Evolutionary conservation across 2,888 invertebrate species (phyloP).

Genomic region (Steinernema hermaphroditum): DNA sequence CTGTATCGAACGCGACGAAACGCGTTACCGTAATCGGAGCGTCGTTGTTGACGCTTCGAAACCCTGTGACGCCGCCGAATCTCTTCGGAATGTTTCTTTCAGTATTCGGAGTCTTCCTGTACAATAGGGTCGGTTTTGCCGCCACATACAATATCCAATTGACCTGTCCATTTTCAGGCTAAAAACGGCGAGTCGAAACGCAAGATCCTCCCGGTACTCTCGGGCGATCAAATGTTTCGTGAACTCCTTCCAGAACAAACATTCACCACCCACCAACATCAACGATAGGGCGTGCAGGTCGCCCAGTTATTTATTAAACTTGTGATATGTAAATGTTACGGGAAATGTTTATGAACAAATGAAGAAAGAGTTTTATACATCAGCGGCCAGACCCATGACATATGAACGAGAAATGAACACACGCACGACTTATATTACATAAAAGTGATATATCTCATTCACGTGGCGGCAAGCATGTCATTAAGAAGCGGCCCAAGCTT

Average conservation of each 20-base stretch:
- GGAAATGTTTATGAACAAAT: too few species aligned
- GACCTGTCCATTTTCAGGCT: conserved; percentile 3
- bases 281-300: background rate
- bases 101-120: conserved; percentile 83
- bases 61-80: conserved; percentile 86
- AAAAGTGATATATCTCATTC: background rate
- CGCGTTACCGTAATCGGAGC: conserved; percentile 77
- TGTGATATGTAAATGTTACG: conserved; percentile 5
- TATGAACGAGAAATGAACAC: too few species aligned
- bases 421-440: background rate
- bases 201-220: conserved; percentile 4
- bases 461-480: background rate
- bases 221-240: background rate
- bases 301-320: background rate
- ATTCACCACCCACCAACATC: conserved; percentile 8
- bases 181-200: conserved; percentile 14
- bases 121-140: conserved; percentile 90
- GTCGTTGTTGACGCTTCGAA: conserved; percentile 82
- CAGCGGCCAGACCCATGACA: too few species aligned
- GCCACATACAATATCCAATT: too few species aligned
- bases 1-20: conserved; percentile 92
- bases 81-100: conserved; percentile 87
- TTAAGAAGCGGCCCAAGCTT: conserved; percentile 50
- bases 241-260: background rate
- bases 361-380: too few species aligned